phyloP scores from a whole-genome alignment of 2,888 invertebrate genomes.

The Drosophila infuscata region DNA sequence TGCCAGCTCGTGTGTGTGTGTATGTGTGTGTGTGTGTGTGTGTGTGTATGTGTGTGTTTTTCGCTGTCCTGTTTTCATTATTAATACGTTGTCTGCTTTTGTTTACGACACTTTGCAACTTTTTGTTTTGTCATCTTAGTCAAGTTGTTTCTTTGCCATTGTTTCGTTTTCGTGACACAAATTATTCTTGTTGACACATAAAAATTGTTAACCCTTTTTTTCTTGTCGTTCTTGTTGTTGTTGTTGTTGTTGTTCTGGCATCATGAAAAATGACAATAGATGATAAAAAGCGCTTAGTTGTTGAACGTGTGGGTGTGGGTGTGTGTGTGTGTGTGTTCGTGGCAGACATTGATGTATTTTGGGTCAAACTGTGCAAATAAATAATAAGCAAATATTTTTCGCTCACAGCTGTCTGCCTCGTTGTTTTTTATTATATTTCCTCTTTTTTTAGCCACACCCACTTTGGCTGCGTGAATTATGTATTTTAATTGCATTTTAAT shows the following conservation, averaged over 20 bases:
- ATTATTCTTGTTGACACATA: slow-evolving; percentile 79
- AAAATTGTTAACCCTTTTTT: slow-evolving; percentile 74
- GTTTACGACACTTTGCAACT: slow-evolving; percentile 55
- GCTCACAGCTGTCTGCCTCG: slow-evolving; percentile 10
- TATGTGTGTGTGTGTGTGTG: slow-evolving; percentile 30
- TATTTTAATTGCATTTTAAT: slow-evolving; percentile 72
- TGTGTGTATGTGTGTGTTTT: slow-evolving; percentile 23
- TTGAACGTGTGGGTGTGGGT: slow-evolving; percentile 6
- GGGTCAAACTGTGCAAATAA: slow-evolving; percentile 46
- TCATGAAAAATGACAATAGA: slow-evolving; percentile 72
- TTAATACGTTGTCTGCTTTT: slow-evolving; percentile 66
- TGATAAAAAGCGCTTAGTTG: slow-evolving; percentile 63
- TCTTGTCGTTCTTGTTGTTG: slow-evolving; percentile 60
- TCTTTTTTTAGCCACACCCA: neutral
- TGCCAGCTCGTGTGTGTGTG: slow-evolving; percentile 18
- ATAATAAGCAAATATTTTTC: slow-evolving; percentile 21
- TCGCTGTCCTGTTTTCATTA: slow-evolving; percentile 64
- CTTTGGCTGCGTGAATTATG: slow-evolving; percentile 24
- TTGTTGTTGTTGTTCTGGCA: slow-evolving; percentile 7
- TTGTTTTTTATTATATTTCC: neutral
- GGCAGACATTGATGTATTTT: slow-evolving; percentile 71
- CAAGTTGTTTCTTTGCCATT: slow-evolving; percentile 42
- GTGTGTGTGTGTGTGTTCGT: slow-evolving; percentile 7
- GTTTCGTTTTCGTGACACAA: slow-evolving; percentile 61
- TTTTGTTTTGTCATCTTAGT: slow-evolving; percentile 58